These are phyloP conservation scores for Drosophila setosimentum DNA, from an alignment of 2,888 invertebrate genomes.

Conservation along the genomic window DNA sequence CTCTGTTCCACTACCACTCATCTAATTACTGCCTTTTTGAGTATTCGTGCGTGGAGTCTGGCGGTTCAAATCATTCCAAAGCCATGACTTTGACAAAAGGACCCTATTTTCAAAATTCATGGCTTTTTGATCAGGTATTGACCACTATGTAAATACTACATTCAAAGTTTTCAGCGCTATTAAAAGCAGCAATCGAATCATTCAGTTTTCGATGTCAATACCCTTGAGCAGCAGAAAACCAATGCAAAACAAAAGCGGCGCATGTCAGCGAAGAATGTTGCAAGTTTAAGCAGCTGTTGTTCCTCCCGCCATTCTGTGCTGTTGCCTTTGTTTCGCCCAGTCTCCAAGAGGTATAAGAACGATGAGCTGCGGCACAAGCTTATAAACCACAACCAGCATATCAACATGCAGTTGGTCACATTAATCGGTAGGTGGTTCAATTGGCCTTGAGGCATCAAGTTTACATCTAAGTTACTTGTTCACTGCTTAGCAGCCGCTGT, in stretches of 20 bases:
- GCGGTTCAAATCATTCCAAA: too few relatives aligned
- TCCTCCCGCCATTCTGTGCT: not conserved
- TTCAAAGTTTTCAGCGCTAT: too few relatives aligned
- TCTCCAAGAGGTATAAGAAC: conserved; percentile 33
- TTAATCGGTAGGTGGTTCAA: conserved; percentile 28
- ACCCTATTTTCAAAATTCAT: too few relatives aligned
- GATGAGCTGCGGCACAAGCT: not conserved
- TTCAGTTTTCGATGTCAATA: conserved; percentile 16
- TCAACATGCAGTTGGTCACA: conserved; percentile 38
- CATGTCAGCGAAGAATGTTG: conserved; percentile 22
- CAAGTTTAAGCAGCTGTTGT: conserved; percentile 16
- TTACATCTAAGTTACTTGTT: not conserved
- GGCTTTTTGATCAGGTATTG: too few relatives aligned
- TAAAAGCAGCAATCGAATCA: too few relatives aligned
- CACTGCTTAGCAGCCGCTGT: conserved; percentile 22
- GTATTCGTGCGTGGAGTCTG: too few relatives aligned
- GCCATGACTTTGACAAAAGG: too few relatives aligned
- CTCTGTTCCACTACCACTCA: too few relatives aligned
- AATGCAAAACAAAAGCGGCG: conserved; percentile 19
- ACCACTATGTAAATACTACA: too few relatives aligned
- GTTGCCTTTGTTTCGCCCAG: conserved; percentile 16
- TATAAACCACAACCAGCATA: conserved; percentile 12
- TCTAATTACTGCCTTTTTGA: too few relatives aligned
- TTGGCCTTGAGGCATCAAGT: not conserved
- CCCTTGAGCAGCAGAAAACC: not conserved